Percentiles rank a stretch among this genome's conserved stretches.
Conservation (phyloP, 1,140 invertebrate species). For the Chrysopa pallens region DNA sequence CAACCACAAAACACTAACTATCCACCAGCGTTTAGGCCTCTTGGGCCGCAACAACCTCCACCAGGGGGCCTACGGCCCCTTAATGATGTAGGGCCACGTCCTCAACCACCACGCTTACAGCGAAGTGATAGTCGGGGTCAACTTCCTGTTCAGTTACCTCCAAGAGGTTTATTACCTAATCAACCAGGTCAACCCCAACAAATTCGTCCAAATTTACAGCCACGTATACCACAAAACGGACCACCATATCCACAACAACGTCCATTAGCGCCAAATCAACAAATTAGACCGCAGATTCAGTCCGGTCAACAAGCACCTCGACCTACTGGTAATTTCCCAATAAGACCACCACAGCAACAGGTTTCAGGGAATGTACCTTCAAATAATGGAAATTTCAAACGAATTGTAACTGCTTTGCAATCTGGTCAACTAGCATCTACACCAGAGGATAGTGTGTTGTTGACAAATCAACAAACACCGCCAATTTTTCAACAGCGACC, state of each 20-base stretch:
- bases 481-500: conserved; percentile 5
- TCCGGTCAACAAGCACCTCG: not conserved
- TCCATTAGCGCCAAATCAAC: conserved; percentile 8
- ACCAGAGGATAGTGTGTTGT: not conserved
- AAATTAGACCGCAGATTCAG: conserved; percentile 2
- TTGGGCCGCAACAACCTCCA: conserved; percentile 18
- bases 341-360: not conserved
- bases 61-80: conserved; percentile 17
- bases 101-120: conserved; percentile 16
- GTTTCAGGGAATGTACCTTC: conserved; percentile 3
- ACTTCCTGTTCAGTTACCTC: conserved; percentile 5
- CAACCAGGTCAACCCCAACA: conserved; percentile 11
- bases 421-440: not conserved
- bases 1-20: conserved; percentile 9
- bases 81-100: conserved; percentile 17
- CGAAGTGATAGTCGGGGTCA: conserved; percentile 8
- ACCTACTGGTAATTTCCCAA: not conserved
- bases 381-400: not conserved
- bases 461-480: not conserved
- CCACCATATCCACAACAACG: conserved; percentile 13
- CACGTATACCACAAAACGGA: conserved; percentile 3
- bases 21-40: conserved; percentile 10
- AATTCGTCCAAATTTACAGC: conserved; percentile 6
- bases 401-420: not conserved
- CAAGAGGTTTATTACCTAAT: conserved; percentile 4